A percentile compares a stretch with the other conserved stretches of the same genome.
Conservation (phyloP, 2,888 invertebrate genomes). For the Nephrotoma flavescens region DNA sequence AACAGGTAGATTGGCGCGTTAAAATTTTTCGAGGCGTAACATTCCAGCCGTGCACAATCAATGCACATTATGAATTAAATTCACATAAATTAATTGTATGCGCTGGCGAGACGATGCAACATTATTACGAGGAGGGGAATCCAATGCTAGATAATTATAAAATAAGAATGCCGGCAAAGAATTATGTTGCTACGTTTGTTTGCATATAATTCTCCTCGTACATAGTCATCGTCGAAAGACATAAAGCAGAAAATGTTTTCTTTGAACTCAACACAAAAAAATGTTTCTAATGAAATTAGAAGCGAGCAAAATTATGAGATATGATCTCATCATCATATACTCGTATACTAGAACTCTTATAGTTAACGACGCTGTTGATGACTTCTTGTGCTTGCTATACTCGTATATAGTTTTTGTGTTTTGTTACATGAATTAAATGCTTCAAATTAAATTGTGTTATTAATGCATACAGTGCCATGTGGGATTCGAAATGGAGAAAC, state of each 20-base stretch:
- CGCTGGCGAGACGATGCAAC: too few relatives aligned
- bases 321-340: not conserved
- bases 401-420: not conserved
- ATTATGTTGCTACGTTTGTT: not conserved
- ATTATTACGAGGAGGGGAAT: too few relatives aligned
- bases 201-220: not conserved
- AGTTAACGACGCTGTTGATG: not conserved
- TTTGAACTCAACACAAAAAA: not conserved
- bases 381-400: not conserved
- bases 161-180: not conserved
- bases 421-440: not conserved
- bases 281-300: not conserved
- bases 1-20: not conserved
- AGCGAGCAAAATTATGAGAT: not conserved
- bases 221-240: not conserved
- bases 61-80: not conserved
- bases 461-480: not conserved
- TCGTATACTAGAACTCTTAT: not conserved
- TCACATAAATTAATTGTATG: not conserved
- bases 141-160: too few relatives aligned
- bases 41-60: not conserved
- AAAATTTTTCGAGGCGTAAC: not conserved
- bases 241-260: not conserved
- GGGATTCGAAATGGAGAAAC: not conserved
- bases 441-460: not conserved